Conservation (phyloP, 2,113 vertebrate species). For the Shinisaurus crocodilurus region DNA sequence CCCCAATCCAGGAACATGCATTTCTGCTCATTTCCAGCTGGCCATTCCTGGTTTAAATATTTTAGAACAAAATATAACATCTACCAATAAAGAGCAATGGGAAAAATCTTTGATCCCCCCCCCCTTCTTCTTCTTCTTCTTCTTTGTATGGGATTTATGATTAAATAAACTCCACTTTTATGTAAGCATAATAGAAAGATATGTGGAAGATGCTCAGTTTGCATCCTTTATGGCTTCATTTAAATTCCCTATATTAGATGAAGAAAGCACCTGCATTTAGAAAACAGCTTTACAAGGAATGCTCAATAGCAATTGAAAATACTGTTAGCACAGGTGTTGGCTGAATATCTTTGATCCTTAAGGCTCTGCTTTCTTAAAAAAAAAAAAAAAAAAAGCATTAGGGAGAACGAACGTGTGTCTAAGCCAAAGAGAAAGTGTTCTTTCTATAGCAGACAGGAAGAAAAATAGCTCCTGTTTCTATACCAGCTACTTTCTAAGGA, state of each 20-base stretch:
- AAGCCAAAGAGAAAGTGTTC: slow-evolving; percentile 74
- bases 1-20: too few relatives aligned
- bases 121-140: not conserved
- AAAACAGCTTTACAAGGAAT: slow-evolving; percentile 77
- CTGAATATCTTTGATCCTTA: slow-evolving; percentile 80
- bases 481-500: slow-evolving; percentile 49
- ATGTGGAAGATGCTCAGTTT: slow-evolving; percentile 51
- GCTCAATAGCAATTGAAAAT: slow-evolving; percentile 74
- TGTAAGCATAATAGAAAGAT: slow-evolving; percentile 61
- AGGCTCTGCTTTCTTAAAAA: slow-evolving; percentile 78
- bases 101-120: slow-evolving; percentile 43
- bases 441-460: slow-evolving; percentile 74
- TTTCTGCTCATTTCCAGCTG: not conserved
- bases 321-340: slow-evolving; percentile 82
- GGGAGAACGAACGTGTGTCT: slow-evolving; percentile 73
- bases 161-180: slow-evolving; percentile 62
- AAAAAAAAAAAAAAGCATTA: too few relatives aligned
- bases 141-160: not conserved
- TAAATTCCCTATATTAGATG: slow-evolving; percentile 68
- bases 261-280: slow-evolving; percentile 74
- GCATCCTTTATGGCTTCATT: slow-evolving; percentile 69
- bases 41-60: slow-evolving; percentile 59
- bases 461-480: slow-evolving; percentile 68
- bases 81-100: slow-evolving; percentile 33
- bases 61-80: slow-evolving; percentile 47